Conservation (phyloP, 2,888 invertebrate species). For the Ichneumoninae sp. region DNA sequence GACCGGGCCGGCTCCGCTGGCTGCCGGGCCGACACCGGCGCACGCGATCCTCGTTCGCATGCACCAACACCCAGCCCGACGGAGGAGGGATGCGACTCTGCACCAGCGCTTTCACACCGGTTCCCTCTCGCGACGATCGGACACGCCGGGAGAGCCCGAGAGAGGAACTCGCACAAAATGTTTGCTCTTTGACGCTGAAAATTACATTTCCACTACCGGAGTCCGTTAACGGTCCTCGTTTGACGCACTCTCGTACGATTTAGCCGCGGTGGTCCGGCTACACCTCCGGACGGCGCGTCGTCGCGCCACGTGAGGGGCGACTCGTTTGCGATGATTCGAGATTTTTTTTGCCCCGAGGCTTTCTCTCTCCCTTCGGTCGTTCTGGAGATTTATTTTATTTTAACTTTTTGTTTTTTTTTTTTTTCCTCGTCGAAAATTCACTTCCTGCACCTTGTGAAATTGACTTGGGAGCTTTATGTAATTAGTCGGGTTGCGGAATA, state of each 20-base stretch:
- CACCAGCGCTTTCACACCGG: constrained; percentile 52
- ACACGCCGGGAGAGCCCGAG: constrained; percentile 38
- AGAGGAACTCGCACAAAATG: constrained; percentile 53
- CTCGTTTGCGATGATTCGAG: too few species aligned
- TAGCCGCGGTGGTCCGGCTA: neutral
- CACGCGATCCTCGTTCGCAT: constrained; percentile 79
- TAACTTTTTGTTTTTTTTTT: neutral
- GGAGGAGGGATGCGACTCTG: constrained; percentile 8
- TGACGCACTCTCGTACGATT: neutral
- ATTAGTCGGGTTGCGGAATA: neutral
- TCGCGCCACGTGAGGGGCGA: too few species aligned
- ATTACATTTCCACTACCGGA: constrained; percentile 54
- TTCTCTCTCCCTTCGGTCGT: too few species aligned
- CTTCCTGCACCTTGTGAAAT: neutral
- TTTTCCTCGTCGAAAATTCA: neutral
- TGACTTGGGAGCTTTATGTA: neutral
- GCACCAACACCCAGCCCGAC: constrained; percentile 52
- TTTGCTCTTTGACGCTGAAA: constrained; percentile 59
- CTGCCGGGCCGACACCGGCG: constrained; percentile 64
- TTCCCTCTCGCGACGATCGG: constrained; percentile 35
- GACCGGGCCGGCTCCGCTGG: constrained; percentile 29
- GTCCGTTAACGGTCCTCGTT: constrained; percentile 23
- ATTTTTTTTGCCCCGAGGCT: too few species aligned
- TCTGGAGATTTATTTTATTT: too few species aligned
- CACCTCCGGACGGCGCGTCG: too few species aligned